A percentile compares a stretch with the other conserved stretches of the same genome.
These are phyloP conservation scores for Onychomys torridus DNA, from an alignment of 2,797 vertebrate species.

Conservation along the genomic window DNA sequence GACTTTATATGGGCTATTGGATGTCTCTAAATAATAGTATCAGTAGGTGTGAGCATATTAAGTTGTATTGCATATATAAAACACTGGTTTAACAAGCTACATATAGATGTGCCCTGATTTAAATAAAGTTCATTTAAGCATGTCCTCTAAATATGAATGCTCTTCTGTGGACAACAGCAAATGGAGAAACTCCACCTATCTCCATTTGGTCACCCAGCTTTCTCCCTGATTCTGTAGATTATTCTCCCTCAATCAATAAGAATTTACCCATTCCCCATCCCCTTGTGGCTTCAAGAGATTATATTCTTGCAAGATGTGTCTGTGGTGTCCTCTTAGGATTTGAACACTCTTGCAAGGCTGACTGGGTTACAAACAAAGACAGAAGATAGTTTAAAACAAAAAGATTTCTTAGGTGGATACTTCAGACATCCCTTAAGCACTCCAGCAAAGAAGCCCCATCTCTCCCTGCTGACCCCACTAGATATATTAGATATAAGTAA, in stretches of 20 bases:
- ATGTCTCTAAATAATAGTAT: neutral
- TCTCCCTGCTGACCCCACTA: neutral
- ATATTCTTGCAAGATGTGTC: neutral
- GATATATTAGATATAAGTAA: neutral
- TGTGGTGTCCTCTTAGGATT: neutral
- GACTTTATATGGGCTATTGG: slow-evolving; percentile 23
- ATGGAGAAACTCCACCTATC: neutral
- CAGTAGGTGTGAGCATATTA: neutral
- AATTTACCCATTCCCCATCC: neutral
- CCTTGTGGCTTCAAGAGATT: neutral
- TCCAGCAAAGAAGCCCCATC: neutral
- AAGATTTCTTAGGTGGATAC: neutral
- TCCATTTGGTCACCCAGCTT: neutral
- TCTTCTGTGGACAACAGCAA: neutral
- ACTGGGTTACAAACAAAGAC: neutral
- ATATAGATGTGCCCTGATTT: neutral
- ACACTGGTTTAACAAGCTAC: neutral
- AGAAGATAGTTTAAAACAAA: neutral
- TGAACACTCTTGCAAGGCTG: neutral
- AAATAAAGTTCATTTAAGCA: slow-evolving; percentile 22
- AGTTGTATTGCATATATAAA: neutral
- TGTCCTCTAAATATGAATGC: neutral
- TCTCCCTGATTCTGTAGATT: neutral
- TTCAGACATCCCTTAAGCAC: neutral
- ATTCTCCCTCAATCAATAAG: neutral